These are phyloP conservation scores for Carabus problematicus DNA, from an alignment of 2,888 invertebrate species.

Conservation along the genomic window DNA sequence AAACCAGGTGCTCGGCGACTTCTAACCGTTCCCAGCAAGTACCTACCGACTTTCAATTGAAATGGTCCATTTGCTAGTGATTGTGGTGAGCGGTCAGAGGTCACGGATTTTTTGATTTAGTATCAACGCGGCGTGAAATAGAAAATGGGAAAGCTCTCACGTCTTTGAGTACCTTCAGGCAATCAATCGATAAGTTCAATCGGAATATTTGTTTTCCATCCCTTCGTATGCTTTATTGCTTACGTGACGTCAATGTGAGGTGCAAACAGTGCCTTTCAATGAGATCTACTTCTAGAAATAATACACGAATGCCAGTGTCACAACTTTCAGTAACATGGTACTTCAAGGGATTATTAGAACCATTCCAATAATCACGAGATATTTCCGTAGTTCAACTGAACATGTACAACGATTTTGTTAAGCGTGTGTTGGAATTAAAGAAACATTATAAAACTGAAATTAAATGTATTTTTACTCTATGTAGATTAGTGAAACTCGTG, in stretches of 20 bases:
- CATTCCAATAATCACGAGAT: too few species aligned
- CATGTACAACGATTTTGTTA: too few species aligned
- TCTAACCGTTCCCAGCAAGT: slow-evolving; percentile 2
- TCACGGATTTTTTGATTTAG: slow-evolving; percentile 11
- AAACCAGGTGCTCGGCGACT: background rate
- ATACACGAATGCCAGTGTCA: too few species aligned
- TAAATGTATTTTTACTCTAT: too few species aligned
- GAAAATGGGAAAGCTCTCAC: slow-evolving; percentile 1
- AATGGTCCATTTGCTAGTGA: slow-evolving; percentile 4
- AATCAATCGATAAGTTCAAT: slow-evolving; percentile 21
- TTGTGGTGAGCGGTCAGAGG: slow-evolving; percentile 6
- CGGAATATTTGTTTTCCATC: slow-evolving; percentile 21
- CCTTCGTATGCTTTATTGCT: slow-evolving; percentile 13
- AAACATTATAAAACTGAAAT: too few species aligned
- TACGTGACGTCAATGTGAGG: slow-evolving; percentile 21
- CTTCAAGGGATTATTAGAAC: too few species aligned
- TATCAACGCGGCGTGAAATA: background rate
- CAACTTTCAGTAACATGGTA: too few species aligned
- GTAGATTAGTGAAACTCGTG: too few species aligned
- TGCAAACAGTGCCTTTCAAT: too few species aligned
- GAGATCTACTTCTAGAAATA: too few species aligned
- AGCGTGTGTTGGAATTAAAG: too few species aligned
- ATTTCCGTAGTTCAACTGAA: too few species aligned
- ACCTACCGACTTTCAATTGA: slow-evolving; percentile 6
- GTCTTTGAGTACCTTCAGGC: background rate